Evolutionary conservation across 2,113 vertebrate genomes (phyloP).

Genomic region (Hemiscyllium ocellatum): DNA sequence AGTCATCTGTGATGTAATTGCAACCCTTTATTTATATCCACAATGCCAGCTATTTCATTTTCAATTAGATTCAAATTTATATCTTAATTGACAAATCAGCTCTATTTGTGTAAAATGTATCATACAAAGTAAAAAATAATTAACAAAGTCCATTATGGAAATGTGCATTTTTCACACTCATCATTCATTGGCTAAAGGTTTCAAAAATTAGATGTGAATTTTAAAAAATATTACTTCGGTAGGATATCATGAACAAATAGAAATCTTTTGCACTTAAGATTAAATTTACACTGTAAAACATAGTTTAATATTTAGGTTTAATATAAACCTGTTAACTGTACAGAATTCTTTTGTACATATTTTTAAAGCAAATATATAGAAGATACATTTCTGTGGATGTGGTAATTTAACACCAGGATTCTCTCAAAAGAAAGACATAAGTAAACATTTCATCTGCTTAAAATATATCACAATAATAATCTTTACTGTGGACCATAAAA

Average conservation of each 20-base stretch:
- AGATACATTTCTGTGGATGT: constrained; percentile 37
- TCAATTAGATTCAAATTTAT: constrained; percentile 1
- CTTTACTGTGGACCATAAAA: constrained; percentile 40
- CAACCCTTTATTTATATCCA: constrained; percentile 6
- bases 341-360: constrained; percentile 33
- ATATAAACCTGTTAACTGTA: constrained; percentile 37
- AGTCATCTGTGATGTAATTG: neutral
- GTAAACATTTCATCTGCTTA: constrained; percentile 21
- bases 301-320: constrained; percentile 36
- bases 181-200: neutral
- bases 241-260: constrained; percentile 9
- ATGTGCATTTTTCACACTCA: neutral
- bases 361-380: constrained; percentile 36
- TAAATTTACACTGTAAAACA: constrained; percentile 32
- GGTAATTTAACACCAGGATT: constrained; percentile 40
- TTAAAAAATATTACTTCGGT: neutral
- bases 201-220: neutral
- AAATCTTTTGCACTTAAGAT: neutral
- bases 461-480: constrained; percentile 38
- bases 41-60: neutral
- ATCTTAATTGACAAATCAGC: neutral
- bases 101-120: neutral
- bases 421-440: constrained; percentile 35
- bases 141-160: neutral
- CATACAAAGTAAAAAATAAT: neutral